phyloP scores from a whole-genome alignment of 2,113 vertebrate species.

The Calyptomena viridis region DNA sequence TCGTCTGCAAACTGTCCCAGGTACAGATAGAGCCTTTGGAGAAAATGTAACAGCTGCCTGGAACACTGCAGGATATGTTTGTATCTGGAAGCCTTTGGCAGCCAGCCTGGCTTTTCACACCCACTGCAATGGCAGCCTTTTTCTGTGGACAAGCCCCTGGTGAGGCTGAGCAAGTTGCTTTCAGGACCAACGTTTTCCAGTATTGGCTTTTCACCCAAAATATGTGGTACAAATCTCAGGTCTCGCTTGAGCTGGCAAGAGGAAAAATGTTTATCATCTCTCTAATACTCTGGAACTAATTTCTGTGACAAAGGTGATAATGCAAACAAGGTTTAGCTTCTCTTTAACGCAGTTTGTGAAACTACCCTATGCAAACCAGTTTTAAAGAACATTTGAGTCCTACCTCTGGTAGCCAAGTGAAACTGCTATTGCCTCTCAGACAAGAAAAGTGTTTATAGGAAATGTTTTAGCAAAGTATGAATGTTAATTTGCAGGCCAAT shows the following conservation, averaged over 20 bases:
- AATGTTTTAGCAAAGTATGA: background rate
- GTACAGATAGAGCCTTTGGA: background rate
- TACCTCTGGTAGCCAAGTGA: background rate
- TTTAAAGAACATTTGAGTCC: background rate
- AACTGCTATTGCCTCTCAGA: background rate
- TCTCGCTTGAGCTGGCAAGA: background rate
- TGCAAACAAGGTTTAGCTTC: background rate
- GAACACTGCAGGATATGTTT: background rate
- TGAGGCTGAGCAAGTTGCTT: background rate
- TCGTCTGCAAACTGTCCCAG: rapidly evolving
- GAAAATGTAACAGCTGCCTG: background rate
- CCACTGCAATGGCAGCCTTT: background rate
- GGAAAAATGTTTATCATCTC: background rate
- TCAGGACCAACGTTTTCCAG: background rate
- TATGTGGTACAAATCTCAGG: background rate
- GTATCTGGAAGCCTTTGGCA: background rate
- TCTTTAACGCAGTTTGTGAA: background rate
- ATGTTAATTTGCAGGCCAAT: background rate
- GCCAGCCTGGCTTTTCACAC: background rate
- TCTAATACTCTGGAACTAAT: background rate
- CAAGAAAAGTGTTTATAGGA: background rate
- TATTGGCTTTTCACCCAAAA: background rate
- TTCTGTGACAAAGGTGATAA: background rate
- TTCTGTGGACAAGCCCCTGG: background rate
- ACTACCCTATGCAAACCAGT: background rate